Base-by-base conservation (phyloP, 2,888 invertebrate genomes). In the Mythimna loreyi region DNA sequence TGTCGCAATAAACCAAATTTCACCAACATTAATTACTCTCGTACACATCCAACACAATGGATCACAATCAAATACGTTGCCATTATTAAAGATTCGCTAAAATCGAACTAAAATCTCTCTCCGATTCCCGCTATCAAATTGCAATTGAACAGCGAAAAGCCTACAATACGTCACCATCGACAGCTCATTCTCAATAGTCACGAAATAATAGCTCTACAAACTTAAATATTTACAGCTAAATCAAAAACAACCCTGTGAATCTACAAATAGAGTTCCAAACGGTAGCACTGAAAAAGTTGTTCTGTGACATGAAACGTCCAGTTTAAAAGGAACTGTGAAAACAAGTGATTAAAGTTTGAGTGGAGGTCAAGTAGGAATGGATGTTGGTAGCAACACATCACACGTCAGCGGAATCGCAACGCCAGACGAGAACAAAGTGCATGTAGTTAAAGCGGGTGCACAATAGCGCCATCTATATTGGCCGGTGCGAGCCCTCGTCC, bases 101-200 rank as follows among this genome's bases (percentile, higher is more conserved):
- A 78, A 67, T 59, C 23, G 47, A 57, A 62, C 75, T 75, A 72
- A 78, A 81, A 82, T 86, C 78, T 66, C 81, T 82, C 84, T 82
- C 78, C 68, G 82, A 85, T 86, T 85, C 78, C 82, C 74, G 82
- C 82, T 79, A 79, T 84, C 83, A 87, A 89, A 91, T 91, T 89
- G 89, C 89, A 89, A 85, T 83, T 81, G 87, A 90, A 90, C 90
- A 88, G 82, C 90, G 91, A 91, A 94, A 93, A 92, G 92, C 92
- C 92, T 92, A 92, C 92, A 92, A 94, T 94, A 92, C 91, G 92
- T 95, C 95, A 94, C 92, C 86, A 90, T 91, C 89, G 93, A 93
- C 92, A 91, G 93, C 91, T 90, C 92, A 92, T 92, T 92, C 92
- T 89, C 89, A 92, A 92, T 91, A 91, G 92, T 92, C 90, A 88